These are phyloP conservation scores for Hoplostethus atlanticus DNA, from an alignment of 2,797 vertebrate genomes.

Conservation along the genomic window DNA sequence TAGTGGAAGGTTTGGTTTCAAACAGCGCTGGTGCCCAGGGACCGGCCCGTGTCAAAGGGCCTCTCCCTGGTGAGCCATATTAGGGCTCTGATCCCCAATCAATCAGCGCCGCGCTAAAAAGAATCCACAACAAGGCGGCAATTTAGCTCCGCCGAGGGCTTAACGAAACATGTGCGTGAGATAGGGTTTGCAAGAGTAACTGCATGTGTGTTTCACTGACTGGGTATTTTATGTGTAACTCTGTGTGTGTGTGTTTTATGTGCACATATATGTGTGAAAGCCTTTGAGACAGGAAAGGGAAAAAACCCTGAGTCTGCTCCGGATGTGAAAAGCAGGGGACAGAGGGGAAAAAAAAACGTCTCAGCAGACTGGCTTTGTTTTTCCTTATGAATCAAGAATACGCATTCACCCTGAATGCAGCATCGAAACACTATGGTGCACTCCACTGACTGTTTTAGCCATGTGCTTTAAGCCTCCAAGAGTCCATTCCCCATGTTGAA, in stretches of 20 bases:
- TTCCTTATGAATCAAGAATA: slow-evolving; percentile 21
- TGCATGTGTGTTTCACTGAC: slow-evolving; percentile 52
- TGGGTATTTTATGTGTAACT: slow-evolving; percentile 31
- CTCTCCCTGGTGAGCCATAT: slow-evolving; percentile 82
- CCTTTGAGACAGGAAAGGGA: slow-evolving; percentile 19
- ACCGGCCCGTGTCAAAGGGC: slow-evolving; percentile 81
- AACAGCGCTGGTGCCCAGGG: slow-evolving; percentile 65
- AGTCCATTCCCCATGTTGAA: too few species aligned
- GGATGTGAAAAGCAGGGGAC: slow-evolving; percentile 31
- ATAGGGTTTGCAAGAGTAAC: slow-evolving; percentile 57
- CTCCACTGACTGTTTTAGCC: too few species aligned
- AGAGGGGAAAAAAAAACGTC: slow-evolving; percentile 33
- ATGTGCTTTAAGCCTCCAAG: too few species aligned
- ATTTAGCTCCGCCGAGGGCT: slow-evolving; percentile 74
- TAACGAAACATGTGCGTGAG: slow-evolving; percentile 70
- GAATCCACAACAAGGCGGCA: slow-evolving; percentile 80
- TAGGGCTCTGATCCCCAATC: slow-evolving; percentile 83
- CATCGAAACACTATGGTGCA: too few species aligned
- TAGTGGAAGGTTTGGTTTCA: slow-evolving; percentile 74
- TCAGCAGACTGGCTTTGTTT: slow-evolving; percentile 32
- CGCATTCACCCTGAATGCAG: neutral
- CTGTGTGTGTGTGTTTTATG: slow-evolving; percentile 16
- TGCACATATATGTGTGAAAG: slow-evolving; percentile 29
- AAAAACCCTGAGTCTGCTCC: slow-evolving; percentile 27
- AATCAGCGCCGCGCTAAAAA: slow-evolving; percentile 85